These are phyloP conservation scores for Coregonus ussuriensis DNA, from an alignment of 2,797 vertebrate genomes.

Conservation along the genomic window DNA sequence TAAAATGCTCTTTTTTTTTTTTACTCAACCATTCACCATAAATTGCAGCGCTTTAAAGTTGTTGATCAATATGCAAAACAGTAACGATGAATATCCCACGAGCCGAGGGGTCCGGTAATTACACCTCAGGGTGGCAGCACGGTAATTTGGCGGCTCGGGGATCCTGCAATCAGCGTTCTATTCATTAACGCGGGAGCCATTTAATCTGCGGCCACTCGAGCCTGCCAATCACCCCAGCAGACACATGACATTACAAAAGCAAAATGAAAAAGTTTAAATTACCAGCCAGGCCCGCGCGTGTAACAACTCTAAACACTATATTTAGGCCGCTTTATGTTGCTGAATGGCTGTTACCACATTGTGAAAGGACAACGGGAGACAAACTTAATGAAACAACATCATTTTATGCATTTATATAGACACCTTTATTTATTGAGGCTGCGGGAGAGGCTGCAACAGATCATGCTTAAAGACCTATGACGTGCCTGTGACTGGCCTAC, in stretches of 20 bases:
- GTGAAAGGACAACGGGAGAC: constrained; percentile 60
- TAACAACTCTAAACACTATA: constrained; percentile 82
- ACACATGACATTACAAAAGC: constrained; percentile 66
- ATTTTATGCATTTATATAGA: constrained; percentile 72
- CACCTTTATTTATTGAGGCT: constrained; percentile 65
- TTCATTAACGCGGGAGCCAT: constrained; percentile 99
- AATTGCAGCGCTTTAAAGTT: constrained; percentile 69
- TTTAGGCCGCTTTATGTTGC: constrained; percentile 76
- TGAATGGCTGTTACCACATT: constrained; percentile 78
- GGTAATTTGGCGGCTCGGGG: constrained; percentile 97
- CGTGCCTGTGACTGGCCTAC: neutral
- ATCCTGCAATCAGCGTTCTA: constrained; percentile 99
- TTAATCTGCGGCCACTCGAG: constrained; percentile 97
- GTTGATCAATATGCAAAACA: constrained; percentile 97
- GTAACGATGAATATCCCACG: constrained; percentile 97
- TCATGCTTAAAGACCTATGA: neutral
- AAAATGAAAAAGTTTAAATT: constrained; percentile 85
- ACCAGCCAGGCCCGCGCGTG: constrained; percentile 75
- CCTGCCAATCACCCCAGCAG: constrained; percentile 96
- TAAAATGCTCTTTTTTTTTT: constrained; percentile 39
- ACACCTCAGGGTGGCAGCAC: constrained; percentile 94
- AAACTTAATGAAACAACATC: constrained; percentile 75
- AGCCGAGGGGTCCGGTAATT: constrained; percentile 95
- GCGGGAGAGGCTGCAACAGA: constrained; percentile 17
- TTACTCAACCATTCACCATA: constrained; percentile 34